Base-by-base conservation (phyloP, 2,113 vertebrate genomes). In the Grallaria varia region DNA sequence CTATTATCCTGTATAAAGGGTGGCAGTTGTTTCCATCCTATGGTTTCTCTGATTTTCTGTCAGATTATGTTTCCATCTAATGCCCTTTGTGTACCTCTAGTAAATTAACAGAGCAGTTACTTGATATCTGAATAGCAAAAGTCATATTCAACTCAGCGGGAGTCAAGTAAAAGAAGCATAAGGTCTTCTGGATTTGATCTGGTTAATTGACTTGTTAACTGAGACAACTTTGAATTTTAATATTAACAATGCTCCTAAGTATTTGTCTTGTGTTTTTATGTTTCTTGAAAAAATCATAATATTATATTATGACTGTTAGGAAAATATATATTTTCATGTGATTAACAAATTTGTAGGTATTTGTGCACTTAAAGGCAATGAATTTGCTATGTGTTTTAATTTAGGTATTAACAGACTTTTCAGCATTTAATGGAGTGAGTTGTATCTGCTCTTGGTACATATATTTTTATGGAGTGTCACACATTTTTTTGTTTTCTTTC, bases 1-100 rank as follows among this genome's bases (percentile, higher is more conserved):
- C 49, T 72, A 49, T 80, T 92, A 31, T 42, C 82, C 40, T 50
- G 37, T n/a, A 8, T 31, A n/a, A 60, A 23, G 9, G 12, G 25
- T 33, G 44, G 37, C 49, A 58, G 75, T 72, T 78, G 12, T 60
- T 93, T 90, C 80, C 60, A 49, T 90, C 53, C 59, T 56, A 44
- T 25, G n/a, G 30, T 37, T 72, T 68, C 79, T 88, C 77, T 84
- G 40, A 91, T 91, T 95, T 92, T 96, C 81, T 92, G 40, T 49
- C 93, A 75, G 81, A 83, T 76, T 86, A 73, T 63, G 31, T 86
- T 96, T 90, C 85, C n/a, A 40, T 62, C 47, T 75, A 81, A 87
- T 82, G 91, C n/a, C 71, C 59, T 59, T 80, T 23, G 3, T 77
- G 74, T 37, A 87, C 56, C 33, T 88, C 60, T 74, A 83, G 72